Evolutionary conservation across 2,888 invertebrate species (phyloP).

Genomic region (Thera britannica): DNA sequence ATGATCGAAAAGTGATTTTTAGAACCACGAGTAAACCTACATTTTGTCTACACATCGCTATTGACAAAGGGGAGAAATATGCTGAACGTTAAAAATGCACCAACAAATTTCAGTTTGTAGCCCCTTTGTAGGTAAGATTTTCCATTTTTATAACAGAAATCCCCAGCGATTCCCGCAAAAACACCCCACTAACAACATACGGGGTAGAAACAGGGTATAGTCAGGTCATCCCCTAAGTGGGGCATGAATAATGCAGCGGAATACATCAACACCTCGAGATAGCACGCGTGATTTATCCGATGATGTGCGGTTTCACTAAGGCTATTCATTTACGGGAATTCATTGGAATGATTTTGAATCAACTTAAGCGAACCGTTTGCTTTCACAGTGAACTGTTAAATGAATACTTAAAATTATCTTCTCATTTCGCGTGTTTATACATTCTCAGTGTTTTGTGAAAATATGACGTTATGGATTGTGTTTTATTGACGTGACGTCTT

Average conservation of each 20-base stretch:
- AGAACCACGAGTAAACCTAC: no score
- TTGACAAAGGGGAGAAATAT: no score
- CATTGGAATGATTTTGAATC: slow-evolving; percentile 7
- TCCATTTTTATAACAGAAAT: slow-evolving; percentile 12
- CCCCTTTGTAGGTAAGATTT: not conserved
- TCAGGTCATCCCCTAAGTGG: slow-evolving; percentile 63
- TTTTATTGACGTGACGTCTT: no score
- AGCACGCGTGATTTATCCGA: slow-evolving; percentile 60
- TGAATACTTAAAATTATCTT: no score
- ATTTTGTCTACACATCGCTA: no score
- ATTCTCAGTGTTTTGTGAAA: no score
- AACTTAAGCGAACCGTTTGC: not conserved
- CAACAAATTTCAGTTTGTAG: not conserved
- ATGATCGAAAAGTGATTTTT: not conserved
- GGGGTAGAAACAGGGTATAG: slow-evolving; percentile 12
- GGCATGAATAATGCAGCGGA: slow-evolving; percentile 70
- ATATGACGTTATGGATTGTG: no score
- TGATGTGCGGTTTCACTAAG: slow-evolving; percentile 43
- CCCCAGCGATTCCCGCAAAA: slow-evolving; percentile 6
- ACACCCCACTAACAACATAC: slow-evolving; percentile 7
- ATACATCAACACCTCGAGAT: slow-evolving; percentile 58
- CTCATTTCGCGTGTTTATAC: no score
- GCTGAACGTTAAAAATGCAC: no score
- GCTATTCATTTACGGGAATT: slow-evolving; percentile 28
- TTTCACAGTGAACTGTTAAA: not conserved